Evolutionary conservation across 2,113 vertebrate species (phyloP).

Genomic region (Oceanodroma tethys): DNA sequence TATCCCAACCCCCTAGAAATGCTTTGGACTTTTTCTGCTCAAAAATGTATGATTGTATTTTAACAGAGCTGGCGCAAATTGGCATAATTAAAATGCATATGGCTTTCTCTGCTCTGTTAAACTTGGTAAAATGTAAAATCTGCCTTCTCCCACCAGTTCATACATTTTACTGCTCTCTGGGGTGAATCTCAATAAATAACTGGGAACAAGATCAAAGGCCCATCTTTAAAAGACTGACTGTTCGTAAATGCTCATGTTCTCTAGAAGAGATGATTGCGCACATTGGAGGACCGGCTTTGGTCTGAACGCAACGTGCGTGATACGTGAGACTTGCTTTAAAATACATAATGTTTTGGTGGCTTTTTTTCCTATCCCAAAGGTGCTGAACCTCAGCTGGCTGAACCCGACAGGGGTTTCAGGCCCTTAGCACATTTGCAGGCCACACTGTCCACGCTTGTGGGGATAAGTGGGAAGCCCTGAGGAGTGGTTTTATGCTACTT

Average conservation of each 20-base stretch:
- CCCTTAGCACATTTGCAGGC: background rate
- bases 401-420: background rate
- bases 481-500: background rate
- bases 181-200: constrained; percentile 46
- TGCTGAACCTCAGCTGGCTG: background rate
- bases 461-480: background rate
- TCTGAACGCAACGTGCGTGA: background rate
- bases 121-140: background rate
- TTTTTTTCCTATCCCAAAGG: background rate
- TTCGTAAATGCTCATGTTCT: background rate
- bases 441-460: background rate
- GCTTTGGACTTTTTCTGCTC: background rate
- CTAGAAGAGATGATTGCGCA: background rate
- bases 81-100: background rate
- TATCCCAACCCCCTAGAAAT: background rate
- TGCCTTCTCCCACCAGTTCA: constrained; percentile 14
- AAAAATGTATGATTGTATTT: background rate
- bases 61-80: background rate
- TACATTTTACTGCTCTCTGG: constrained; percentile 36
- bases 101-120: background rate
- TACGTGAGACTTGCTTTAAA: background rate
- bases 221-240: background rate
- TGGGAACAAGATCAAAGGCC: constrained; percentile 64
- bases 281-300: background rate
- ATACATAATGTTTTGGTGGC: background rate